phyloP scores from a whole-genome alignment of 2,113 vertebrate species.

The Pyxicephalus adspersus region DNA sequence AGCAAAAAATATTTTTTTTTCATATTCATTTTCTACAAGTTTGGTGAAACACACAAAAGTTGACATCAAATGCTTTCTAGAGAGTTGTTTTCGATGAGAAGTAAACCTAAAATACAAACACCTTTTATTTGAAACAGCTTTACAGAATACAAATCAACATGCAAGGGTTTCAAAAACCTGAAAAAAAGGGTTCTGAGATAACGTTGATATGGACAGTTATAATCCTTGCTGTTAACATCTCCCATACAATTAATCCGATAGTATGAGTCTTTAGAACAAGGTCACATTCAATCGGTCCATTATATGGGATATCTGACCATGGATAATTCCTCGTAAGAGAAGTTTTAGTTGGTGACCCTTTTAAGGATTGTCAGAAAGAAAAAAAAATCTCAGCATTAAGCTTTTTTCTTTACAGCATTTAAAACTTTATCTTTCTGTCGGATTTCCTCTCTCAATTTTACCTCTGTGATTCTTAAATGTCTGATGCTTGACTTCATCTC shows the following conservation, averaged over 20 bases:
- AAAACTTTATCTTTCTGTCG: conserved; percentile 91
- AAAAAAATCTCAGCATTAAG: conserved; percentile 3
- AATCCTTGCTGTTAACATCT: too few relatives aligned
- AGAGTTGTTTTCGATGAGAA: not conserved
- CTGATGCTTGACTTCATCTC: conserved; percentile 97
- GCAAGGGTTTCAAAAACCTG: not conserved
- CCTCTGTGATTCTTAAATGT: conserved; percentile 87
- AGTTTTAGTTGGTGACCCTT: not conserved
- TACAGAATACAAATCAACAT: not conserved
- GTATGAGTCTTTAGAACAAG: not conserved
- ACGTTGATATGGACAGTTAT: too few relatives aligned
- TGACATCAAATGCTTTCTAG: not conserved
- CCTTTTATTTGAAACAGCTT: not conserved
- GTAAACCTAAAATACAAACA: not conserved
- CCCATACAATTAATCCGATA: too few relatives aligned
- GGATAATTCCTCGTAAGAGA: not conserved
- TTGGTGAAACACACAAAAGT: not conserved
- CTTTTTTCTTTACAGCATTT: conserved; percentile 81
- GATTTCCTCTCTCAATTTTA: conserved; percentile 91
- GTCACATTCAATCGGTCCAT: not conserved
- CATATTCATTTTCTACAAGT: not conserved
- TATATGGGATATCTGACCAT: not conserved
- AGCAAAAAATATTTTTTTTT: too few relatives aligned
- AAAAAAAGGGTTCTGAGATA: too few relatives aligned
- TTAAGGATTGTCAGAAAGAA: not conserved